Base-by-base conservation (phyloP, 2,113 vertebrate species). In the Leptocoma aspasia region DNA sequence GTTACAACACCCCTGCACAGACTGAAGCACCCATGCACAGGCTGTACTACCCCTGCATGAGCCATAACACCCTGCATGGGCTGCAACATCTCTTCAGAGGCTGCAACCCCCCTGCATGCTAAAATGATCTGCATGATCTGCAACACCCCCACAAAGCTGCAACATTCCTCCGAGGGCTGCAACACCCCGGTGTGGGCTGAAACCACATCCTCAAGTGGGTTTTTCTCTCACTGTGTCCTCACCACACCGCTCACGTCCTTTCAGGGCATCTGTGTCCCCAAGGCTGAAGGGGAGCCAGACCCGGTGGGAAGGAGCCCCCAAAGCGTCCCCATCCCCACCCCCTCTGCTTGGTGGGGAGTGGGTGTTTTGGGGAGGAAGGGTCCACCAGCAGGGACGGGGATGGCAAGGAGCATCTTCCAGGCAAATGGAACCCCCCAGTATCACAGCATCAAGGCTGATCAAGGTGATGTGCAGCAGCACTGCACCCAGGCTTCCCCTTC, bases 11-110 rank as follows among this genome's bases (percentile, higher is more conserved):
- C 16, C 28, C 42, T 19, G 42, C 53, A 42, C 15, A 5, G 12
- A 4, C 52, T 8, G 4, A 3, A 31, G 18, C 13, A 19, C 15
- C 30, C 11, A 2, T n/a, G 11, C 14, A 18, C 1, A 3, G 28
- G 12, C 33, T 79, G 37, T 1, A 23, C 13, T 0, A 72, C 3
- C 10, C 37, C 42, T 65, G 22, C 15, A 12, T 0, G 7, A 10
- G 33, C 63, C 9, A 2, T 1, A 41, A 24, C 15, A 69, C 4
- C 49, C 53, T 76, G 52, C 53, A 44, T 1, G 14, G 15, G 26
- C 26, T 59, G 7, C 22, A 57, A 9, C 11, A 47, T 5, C 63
- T 15, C 44, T 49, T 13, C 39, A 7, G 1, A 13, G 23, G 15
- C 49, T 91, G 27, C 17, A 83, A 26, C 0, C 5, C 24, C 31